Conservation (phyloP, 64 coral and sea anemone species). For the Montipora capricornis region DNA sequence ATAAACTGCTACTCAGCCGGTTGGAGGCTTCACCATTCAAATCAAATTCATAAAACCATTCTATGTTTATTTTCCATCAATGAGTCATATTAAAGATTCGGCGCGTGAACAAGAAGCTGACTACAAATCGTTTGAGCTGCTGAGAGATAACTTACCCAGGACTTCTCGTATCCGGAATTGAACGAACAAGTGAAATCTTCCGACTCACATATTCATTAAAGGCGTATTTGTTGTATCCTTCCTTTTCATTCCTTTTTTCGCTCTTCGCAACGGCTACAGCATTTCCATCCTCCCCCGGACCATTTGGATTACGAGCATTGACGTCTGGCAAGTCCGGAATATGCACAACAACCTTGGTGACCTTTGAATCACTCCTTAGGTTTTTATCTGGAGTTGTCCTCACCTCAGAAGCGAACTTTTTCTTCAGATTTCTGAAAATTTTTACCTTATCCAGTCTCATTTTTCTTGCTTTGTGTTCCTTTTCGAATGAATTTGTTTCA, state of each 20-base stretch:
- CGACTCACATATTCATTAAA: constrained; percentile 85
- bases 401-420: background rate
- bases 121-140: no score
- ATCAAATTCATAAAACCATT: no score
- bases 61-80: no score
- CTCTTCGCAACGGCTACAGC: constrained; percentile 27
- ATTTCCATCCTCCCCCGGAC: constrained; percentile 79
- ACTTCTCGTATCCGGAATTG: constrained; percentile 85
- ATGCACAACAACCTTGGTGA: background rate
- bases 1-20: no score
- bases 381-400: background rate
- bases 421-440: constrained; percentile 8
- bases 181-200: constrained; percentile 75
- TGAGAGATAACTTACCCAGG: constrained; percentile 56
- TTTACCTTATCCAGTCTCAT: background rate
- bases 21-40: no score
- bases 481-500: background rate
- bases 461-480: background rate
- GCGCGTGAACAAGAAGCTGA: no score
- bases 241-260: constrained; percentile 78
- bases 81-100: no score
- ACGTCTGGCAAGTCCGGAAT: constrained; percentile 32
- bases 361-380: background rate
- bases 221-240: constrained; percentile 83
- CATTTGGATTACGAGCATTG: constrained; percentile 57